These are phyloP conservation scores for Cyphomyrus discorhynchus DNA, from an alignment of 2,113 vertebrate species.

Conservation along the genomic window DNA sequence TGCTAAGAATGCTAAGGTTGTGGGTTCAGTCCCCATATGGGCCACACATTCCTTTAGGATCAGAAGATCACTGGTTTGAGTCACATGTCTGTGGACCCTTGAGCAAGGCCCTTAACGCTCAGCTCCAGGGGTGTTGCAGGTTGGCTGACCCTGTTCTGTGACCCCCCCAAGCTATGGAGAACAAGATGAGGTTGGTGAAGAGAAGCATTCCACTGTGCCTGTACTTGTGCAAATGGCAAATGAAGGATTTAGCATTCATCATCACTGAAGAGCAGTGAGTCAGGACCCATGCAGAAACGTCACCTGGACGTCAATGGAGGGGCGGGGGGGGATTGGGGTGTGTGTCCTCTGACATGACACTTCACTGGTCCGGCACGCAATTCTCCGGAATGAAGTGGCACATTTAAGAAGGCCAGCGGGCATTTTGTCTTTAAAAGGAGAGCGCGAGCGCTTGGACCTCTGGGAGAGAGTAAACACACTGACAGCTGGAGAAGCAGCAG, in stretches of 20 bases:
- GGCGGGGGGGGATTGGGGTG: too few relatives aligned
- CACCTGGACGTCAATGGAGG: neutral
- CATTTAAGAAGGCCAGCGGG: neutral
- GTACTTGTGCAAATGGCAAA: too few relatives aligned
- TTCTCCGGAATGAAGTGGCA: neutral
- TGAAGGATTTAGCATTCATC: neutral
- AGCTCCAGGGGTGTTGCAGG: neutral
- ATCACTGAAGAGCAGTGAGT: neutral
- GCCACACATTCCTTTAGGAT: neutral
- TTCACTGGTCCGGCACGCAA: neutral
- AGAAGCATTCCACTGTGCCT: too few relatives aligned
- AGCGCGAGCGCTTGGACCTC: constrained; percentile 22
- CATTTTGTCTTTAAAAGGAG: constrained; percentile 43
- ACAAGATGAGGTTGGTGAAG: too few relatives aligned
- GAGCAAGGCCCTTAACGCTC: neutral
- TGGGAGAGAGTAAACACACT: constrained; percentile 32
- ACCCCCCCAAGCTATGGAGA: too few relatives aligned
- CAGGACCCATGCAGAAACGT: neutral
- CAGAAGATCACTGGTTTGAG: neutral
- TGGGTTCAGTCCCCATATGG: neutral
- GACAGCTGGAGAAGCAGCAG: constrained; percentile 11
- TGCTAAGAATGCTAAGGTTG: neutral
- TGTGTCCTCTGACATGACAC: neutral
- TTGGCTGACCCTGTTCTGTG: neutral
- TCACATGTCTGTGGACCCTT: neutral